phyloP scores from a whole-genome alignment of 2,888 invertebrate genomes.

The Netelia virgata region DNA sequence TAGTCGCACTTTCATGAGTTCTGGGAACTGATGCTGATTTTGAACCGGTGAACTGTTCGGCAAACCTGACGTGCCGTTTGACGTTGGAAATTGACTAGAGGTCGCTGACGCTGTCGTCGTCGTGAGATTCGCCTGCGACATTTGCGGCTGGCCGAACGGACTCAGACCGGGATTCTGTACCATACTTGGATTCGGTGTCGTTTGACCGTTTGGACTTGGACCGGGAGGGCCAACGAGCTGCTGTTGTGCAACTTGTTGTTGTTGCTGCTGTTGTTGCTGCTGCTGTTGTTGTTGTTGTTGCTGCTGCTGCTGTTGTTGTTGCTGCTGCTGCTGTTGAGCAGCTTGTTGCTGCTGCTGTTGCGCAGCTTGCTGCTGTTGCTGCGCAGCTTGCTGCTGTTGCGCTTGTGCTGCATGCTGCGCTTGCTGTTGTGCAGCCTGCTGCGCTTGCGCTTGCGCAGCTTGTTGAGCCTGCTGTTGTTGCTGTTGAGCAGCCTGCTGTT shows the following conservation, averaged over 20 bases:
- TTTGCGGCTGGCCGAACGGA: constrained; percentile 89
- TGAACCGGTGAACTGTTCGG: constrained; percentile 86
- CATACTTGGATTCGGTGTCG: constrained; percentile 87
- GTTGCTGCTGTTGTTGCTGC: constrained; percentile 76
- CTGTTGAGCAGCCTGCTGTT: constrained; percentile 78
- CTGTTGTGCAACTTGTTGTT: constrained; percentile 53
- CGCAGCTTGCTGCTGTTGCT: constrained; percentile 77
- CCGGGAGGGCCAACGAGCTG: constrained; percentile 90
- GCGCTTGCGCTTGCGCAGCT: constrained; percentile 40
- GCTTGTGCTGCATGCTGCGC: constrained; percentile 66
- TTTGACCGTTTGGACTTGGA: constrained; percentile 90
- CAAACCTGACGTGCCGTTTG: constrained; percentile 87
- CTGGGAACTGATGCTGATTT: constrained; percentile 86
- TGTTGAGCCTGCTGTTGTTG: constrained; percentile 80
- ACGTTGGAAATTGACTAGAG: constrained; percentile 86
- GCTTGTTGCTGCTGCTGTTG: constrained; percentile 80
- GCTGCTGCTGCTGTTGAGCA: constrained; percentile 78
- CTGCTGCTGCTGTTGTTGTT: constrained; percentile 76
- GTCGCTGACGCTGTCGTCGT: constrained; percentile 86
- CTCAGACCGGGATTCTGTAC: constrained; percentile 90
- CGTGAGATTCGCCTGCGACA: constrained; percentile 87
- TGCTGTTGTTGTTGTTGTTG: constrained; percentile 78
- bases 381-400: constrained; percentile 73
- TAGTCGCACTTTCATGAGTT: constrained; percentile 87
- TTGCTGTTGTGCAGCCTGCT: constrained; percentile 59